Conservation (phyloP, 2,797 vertebrate genomes). For the Cheirogaleus major region DNA sequence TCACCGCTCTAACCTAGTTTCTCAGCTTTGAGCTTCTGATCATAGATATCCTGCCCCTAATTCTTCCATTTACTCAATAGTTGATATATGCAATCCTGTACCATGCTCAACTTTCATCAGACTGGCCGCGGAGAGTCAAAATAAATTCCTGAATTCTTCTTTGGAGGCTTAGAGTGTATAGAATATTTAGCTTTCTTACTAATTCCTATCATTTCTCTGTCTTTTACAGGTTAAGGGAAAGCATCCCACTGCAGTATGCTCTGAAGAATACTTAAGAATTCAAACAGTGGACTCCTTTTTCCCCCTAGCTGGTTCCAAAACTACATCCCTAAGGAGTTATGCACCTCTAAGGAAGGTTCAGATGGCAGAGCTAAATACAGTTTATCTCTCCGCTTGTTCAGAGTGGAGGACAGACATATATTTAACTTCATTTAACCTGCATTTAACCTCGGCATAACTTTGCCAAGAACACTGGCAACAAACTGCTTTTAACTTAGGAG, state of each 20-base stretch:
- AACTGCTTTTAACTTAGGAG: neutral
- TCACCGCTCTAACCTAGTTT: neutral
- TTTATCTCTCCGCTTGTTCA: neutral
- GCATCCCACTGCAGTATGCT: neutral
- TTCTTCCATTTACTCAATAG: neutral
- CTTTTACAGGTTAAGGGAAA: neutral
- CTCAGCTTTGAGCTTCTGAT: neutral
- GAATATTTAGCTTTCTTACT: neutral
- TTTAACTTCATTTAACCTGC: neutral
- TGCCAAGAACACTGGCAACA: neutral
- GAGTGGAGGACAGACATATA: neutral
- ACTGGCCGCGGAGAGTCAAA: neutral
- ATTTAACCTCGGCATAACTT: neutral
- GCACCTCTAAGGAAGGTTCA: neutral
- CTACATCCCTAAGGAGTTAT: neutral
- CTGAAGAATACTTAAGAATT: neutral
- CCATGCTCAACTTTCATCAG: neutral
- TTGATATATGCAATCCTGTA: neutral
- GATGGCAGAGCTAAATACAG: neutral
- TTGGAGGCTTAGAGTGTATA: neutral
- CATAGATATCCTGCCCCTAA: neutral
- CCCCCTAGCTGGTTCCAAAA: neutral
- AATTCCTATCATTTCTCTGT: neutral
- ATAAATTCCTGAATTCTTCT: neutral
- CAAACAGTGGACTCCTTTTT: neutral